These are phyloP conservation scores for Elegia similella DNA, from an alignment of 2,888 invertebrate genomes.

Conservation along the genomic window DNA sequence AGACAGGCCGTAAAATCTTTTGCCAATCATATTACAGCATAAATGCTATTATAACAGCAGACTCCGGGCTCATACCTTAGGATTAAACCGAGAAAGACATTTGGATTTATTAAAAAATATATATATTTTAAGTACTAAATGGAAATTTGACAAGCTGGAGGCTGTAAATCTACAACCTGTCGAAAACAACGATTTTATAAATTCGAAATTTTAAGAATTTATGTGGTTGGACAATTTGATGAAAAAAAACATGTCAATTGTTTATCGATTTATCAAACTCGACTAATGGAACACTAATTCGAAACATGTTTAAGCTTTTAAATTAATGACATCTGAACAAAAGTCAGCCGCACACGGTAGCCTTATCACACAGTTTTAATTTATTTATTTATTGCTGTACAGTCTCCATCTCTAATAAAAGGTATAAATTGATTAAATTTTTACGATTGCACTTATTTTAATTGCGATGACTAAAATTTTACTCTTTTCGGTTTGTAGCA, in stretches of 20 bases:
- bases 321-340: conserved; percentile 12
- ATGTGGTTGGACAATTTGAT: not conserved
- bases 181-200: not conserved
- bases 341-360: conserved; percentile 5
- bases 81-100: no score
- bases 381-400: not conserved
- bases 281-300: conserved; percentile 15
- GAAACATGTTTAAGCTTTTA: conserved; percentile 12
- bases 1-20: no score
- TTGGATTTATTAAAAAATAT: no score
- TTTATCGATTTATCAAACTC: not conserved
- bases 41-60: no score
- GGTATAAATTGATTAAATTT: not conserved
- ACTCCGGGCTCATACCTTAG: no score
- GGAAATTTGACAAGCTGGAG: no score
- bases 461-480: not conserved
- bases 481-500: not conserved
- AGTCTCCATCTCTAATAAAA: not conserved
- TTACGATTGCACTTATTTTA: not conserved
- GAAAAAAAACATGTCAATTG: not conserved
- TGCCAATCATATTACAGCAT: no score
- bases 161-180: no score
- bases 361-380: conserved; percentile 3
- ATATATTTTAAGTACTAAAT: no score
- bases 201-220: not conserved